Evolutionary conservation across 2,797 vertebrate species (phyloP).

Genomic region (Monodelphis domestica): DNA sequence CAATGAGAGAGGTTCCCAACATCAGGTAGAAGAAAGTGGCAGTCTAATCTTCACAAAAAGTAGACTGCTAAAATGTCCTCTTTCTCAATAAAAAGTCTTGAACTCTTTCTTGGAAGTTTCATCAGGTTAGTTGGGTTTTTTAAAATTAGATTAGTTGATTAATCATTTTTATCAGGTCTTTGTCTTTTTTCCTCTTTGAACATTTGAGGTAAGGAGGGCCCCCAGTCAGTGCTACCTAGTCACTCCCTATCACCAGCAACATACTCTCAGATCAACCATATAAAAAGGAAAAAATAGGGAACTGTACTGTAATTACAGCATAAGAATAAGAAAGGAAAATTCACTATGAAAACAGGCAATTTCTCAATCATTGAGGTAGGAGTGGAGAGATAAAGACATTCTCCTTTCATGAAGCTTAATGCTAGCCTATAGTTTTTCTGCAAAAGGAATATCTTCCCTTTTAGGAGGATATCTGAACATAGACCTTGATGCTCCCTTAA

Average conservation of each 20-base stretch:
- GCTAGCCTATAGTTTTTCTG: background rate
- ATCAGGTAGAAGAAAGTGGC: conserved; percentile 11
- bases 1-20: background rate
- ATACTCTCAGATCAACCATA: conserved; percentile 5
- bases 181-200: background rate
- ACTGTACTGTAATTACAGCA: conserved; percentile 18
- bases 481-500: background rate
- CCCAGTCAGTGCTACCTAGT: conserved; percentile 37
- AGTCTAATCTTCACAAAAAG: conserved; percentile 42
- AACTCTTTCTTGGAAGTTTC: conserved; percentile 28
- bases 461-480: background rate
- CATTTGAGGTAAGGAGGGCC: conserved; percentile 16
- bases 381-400: background rate
- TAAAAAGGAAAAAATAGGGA: background rate
- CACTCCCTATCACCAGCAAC: conserved; percentile 25
- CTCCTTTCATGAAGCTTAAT: background rate
- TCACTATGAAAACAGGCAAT: conserved; percentile 34
- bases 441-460: background rate
- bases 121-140: too few relatives aligned
- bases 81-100: conserved; percentile 45
- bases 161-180: conserved; percentile 43
- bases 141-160: too few relatives aligned
- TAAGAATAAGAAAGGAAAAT: conserved; percentile 1
- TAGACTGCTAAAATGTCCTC: background rate
- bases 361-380: conserved; percentile 1